Evolutionary conservation across 2,113 vertebrate genomes (phyloP), one percentile per base, ranked within the genome.

Genomic region (Gymnorhina tibicen): DNA sequence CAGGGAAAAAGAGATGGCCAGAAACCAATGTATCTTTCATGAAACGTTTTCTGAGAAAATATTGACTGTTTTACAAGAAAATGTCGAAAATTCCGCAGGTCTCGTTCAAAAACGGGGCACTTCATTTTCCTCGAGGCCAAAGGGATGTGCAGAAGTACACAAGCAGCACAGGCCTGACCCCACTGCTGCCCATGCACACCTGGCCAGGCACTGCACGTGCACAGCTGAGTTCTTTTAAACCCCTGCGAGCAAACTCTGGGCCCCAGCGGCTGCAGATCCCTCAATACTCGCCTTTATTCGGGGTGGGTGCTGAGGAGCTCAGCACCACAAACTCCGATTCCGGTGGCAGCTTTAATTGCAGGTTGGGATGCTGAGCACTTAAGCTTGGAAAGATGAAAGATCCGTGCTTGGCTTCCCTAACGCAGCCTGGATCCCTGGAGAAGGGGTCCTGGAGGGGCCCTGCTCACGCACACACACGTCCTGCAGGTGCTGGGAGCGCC

Each of bases 381-480:
- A 4, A 10, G 22, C 22, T 22, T 42, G 56, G 19, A 42, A 78
- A 59, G 49, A 19, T 39, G 23, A 30, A 69, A 66, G 56, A 13
- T 47, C 23, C 5, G 0, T 21, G 7, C 13, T 77, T 49, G 76
- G 33, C 28, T 47, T 63, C 28, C 35, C 47, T 63, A 13, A 37
- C 7, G n/a, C 39, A 77, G 55, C 28, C 30, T 69, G 37, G 62
- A 35, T 67, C 17, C 42, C 68, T 47, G 20, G 66, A 7, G 7
- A 24, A 19, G 37, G 30, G 20, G 13, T 69, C 22, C 46, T 23
- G 22, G 32, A 5, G 33, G 33, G 55, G 11, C 18, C 13, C 24
- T 66, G 46, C 39, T 73, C 1, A 44, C 49, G 0, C 21, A 16
- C 20, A 42, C 55, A 37, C 5, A 4, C 2, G 0, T 77, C 17